A percentile compares a stretch with the other conserved stretches of the same genome.
These are phyloP conservation scores for Orius laevigatus DNA, from an alignment of 1,140 invertebrate genomes.

Conservation along the genomic window DNA sequence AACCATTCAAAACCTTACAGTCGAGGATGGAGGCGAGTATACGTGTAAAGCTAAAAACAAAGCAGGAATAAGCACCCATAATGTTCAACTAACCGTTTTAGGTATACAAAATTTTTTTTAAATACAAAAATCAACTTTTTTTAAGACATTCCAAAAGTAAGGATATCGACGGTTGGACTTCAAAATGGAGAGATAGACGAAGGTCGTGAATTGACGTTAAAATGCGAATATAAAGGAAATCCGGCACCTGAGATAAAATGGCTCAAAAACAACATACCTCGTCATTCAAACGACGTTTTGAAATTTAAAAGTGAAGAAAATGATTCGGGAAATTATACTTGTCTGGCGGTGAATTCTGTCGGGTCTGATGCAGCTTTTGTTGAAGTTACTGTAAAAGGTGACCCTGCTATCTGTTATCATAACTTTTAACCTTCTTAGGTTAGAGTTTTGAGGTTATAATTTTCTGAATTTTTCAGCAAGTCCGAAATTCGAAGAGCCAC, in stretches of 20 bases:
- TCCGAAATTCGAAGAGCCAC: not conserved
- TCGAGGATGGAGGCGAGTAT: constrained; percentile 7
- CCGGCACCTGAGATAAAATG: constrained; percentile 3
- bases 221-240: constrained; percentile 7
- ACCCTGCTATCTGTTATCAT: no score
- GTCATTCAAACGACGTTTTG: not conserved
- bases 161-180: no score
- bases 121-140: no score
- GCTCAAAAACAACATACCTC: constrained; percentile 7
- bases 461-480: constrained; percentile 3
- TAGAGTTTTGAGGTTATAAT: not conserved
- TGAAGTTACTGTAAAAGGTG: not conserved
- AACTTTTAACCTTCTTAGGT: no score
- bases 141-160: no score
- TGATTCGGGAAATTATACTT: constrained; percentile 10
- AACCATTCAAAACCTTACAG: not conserved
- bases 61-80: constrained; percentile 7
- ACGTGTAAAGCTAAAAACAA: constrained; percentile 12
- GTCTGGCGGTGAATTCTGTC: constrained; percentile 6
- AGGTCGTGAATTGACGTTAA: constrained; percentile 1
- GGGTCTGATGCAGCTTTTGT: not conserved
- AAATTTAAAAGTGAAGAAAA: not conserved
- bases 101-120: constrained; percentile 1
- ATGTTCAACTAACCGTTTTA: constrained; percentile 1
- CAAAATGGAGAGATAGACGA: constrained; percentile 1